Base-by-base conservation (phyloP, 2,888 invertebrate genomes). In the Brachyopa scutellaris region DNA sequence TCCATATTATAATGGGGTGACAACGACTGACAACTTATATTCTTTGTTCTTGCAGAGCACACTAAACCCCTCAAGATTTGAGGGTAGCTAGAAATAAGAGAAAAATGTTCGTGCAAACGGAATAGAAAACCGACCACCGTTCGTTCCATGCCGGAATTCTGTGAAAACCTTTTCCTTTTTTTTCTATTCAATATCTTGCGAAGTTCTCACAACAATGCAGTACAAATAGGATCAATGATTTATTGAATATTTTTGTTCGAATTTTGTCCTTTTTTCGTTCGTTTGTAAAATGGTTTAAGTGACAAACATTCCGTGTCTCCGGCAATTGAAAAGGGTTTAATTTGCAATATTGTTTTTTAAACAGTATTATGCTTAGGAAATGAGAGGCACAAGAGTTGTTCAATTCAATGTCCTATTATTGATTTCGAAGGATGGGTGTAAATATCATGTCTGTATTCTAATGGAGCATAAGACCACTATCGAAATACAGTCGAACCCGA, bases 171-270 rank as follows among this genome's bases (percentile, higher is more conserved):
- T 51, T 51, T 53, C 17, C 13, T 29, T 57, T 21, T 70, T 42
- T 31, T 51, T 31, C 17, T 13, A 13, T 51, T 47, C 59, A 23
- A 64, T 57, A 64, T 55, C 53, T 47, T 17, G 11, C 31, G 13
- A 61, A 80, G 45, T 61, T 70, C 73, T 66, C 73, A 78, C 73
- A 84, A 78, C 82, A 80, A 70, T 80, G 62, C 80, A 76, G 57
- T 80, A 72, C 72, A 74, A 84, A 76, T 72, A 84, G 84, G 78
- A 84, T 84, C 84, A 84, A 84, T 84, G 84, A 82, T 84, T 84
- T 84, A 84, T 84, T 84, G 78, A 83, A 84, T 82, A 84, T 78
- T 84, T 78, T 72, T 77, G 73, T 73, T 70, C 59, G 72, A 61
- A 36, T 59, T 79, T 67, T 61, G 36, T 64, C 69, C 55, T 73